Evolutionary conservation across 2,888 invertebrate species (phyloP).

Genomic region (Platycnemis pennipes): DNA sequence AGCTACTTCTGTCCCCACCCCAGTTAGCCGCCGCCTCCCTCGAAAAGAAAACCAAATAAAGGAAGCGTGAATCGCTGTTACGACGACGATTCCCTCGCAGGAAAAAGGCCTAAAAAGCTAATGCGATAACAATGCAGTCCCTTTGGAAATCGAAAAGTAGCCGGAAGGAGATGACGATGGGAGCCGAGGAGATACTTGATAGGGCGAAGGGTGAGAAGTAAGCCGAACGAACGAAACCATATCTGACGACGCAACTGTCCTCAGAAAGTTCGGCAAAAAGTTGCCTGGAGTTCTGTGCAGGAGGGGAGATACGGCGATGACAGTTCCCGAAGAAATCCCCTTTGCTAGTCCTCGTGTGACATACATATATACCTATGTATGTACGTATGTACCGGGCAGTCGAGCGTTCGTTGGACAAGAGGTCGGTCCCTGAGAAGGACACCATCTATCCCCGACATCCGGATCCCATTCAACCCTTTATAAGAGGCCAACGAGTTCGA

Average conservation of each 20-base stretch:
- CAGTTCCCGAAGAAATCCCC: background rate
- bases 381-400: background rate
- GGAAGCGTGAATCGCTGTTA: background rate
- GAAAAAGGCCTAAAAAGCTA: background rate
- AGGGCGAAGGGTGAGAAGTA: background rate
- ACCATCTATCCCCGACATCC: constrained; percentile 12
- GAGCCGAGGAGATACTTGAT: background rate
- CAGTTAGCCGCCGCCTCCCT: background rate
- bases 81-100: background rate
- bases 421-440: background rate
- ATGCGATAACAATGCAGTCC: background rate
- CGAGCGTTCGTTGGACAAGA: background rate
- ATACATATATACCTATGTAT: too few species aligned
- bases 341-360: background rate
- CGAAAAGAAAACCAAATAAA: background rate
- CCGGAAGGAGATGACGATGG: background rate
- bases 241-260: background rate
- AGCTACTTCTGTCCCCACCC: background rate
- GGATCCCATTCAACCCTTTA: constrained; percentile 16
- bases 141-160: background rate
- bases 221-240: background rate
- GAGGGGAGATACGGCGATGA: background rate
- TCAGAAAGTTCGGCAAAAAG: background rate
- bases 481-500: background rate
- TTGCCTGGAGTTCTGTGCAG: background rate